These are phyloP conservation scores for Aphelenchoides fujianensis DNA, from an alignment of 1,140 invertebrate genomes.

Conservation along the genomic window DNA sequence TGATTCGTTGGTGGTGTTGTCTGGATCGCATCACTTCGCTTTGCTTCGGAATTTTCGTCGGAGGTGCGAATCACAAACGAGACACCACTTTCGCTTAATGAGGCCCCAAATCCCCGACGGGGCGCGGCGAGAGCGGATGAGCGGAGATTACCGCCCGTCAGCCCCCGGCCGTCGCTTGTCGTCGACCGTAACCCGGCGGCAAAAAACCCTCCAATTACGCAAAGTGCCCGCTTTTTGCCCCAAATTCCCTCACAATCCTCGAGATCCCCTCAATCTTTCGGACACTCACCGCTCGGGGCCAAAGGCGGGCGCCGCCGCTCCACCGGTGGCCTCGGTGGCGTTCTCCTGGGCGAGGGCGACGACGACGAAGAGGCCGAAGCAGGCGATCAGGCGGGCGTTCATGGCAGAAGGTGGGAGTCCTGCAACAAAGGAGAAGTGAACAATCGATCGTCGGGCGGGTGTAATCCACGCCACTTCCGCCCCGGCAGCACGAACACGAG, in stretches of 20 bases:
- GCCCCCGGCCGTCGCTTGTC: not conserved
- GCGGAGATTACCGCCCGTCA: not conserved
- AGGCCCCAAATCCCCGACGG: not conserved
- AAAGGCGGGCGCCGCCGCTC: too few species aligned
- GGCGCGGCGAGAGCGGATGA: not conserved
- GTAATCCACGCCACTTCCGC: conserved; percentile 2
- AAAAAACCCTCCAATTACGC: not conserved
- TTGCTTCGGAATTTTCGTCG: too few species aligned
- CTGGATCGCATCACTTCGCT: too few species aligned
- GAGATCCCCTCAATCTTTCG: too few species aligned
- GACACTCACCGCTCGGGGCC: too few species aligned
- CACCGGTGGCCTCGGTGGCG: not conserved
- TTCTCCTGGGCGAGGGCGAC: not conserved
- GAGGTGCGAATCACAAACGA: too few species aligned
- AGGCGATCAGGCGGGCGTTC: not conserved
- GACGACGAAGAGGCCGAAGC: not conserved
- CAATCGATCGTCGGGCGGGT: not conserved
- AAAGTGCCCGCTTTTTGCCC: not conserved
- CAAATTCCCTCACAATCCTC: too few species aligned
- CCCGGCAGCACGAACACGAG: not conserved
- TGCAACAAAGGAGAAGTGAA: not conserved
- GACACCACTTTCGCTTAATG: not conserved
- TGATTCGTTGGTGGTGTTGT: too few species aligned
- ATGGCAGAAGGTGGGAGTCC: not conserved
- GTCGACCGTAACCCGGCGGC: not conserved